Evolutionary conservation across 2,113 vertebrate genomes (phyloP).

Genomic region (Phyllopteryx taeniolatus): DNA sequence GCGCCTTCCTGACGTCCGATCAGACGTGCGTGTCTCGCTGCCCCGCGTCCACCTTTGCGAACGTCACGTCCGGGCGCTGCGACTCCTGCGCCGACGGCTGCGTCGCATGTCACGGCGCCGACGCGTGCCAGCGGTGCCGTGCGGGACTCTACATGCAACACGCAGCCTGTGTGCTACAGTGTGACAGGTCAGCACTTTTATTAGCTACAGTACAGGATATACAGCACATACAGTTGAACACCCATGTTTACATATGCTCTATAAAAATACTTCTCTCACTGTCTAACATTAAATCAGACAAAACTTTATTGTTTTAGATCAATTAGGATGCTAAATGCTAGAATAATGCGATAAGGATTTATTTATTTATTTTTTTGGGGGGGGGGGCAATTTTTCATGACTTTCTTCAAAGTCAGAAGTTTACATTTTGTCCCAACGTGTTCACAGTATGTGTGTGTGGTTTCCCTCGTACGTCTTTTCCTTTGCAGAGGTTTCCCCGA

Average conservation of each 20-base stretch:
- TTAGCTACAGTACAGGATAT: neutral
- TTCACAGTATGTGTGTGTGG: neutral
- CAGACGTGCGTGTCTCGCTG: constrained; percentile 73
- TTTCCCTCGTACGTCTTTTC: neutral
- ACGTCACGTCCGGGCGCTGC: constrained; percentile 70
- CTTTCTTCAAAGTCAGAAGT: no score
- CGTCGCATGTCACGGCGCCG: constrained; percentile 60
- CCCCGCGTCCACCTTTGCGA: constrained; percentile 75
- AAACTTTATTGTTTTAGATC: no score
- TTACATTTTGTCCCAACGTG: no score
- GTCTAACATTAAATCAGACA: no score
- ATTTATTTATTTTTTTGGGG: no score
- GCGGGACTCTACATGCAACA: constrained; percentile 74
- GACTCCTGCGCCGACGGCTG: constrained; percentile 78
- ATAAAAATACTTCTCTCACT: no score
- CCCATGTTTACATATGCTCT: no score
- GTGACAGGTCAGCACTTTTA: constrained; percentile 69
- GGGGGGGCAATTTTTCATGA: no score
- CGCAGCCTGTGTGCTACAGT: constrained; percentile 75
- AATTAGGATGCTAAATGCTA: no score
- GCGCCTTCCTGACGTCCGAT: constrained; percentile 65
- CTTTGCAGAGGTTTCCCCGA: constrained; percentile 79
- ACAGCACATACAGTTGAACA: no score
- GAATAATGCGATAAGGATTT: no score
- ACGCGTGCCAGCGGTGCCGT: constrained; percentile 75